Base-by-base conservation (phyloP, 1,140 invertebrate genomes). In the Diachasmimorpha longicaudata region DNA sequence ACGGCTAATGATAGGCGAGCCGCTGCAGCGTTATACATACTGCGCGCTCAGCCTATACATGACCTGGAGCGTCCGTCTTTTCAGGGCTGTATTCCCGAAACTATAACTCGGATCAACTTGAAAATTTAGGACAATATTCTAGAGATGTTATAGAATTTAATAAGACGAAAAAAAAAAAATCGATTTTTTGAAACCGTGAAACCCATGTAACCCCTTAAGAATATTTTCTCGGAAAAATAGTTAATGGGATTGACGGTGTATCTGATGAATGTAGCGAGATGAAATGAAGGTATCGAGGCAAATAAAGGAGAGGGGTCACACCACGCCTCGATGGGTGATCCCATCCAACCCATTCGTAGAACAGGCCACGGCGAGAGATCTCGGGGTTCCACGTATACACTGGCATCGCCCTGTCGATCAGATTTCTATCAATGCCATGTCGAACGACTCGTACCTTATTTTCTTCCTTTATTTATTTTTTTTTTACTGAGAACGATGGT, bases 341-440 rank as follows among this genome's bases (percentile, higher is more conserved):
- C 63, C 63, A 67, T 39, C 31, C 16, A 36, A 19, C 39, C 31
- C 67, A 39, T 69, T 69, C 67, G 67, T 69, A 39, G 67, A 69
- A 69, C 23, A 66, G 48, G 48, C 31, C 19, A 14, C 9, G 25
- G 9, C 39, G 67, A 36, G 36, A 69, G 63, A 31, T 66, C 36
- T 39, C 14, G 23, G 48, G 14, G 16, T 69, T 69, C 67, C 67
- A 69, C 23, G 67, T 69, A 69, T 69, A 69, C n/a, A 19, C 16
- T 25, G 21, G 63, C 63, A 66, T 66, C 63, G 31, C 67, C 67
- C n/a, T 69, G 48, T 39, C 36, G 67, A 69, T 69, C 67, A 69
- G 67, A 69, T 69, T 69, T 69, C 39, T 36, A 69, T 69, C 67
- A 36, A 69, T 39, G 23, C 31, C 67, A 39, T 69, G 67, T 69